Base-by-base conservation (phyloP, 2,797 vertebrate species). In the Myoxocephalus aenaeus region DNA sequence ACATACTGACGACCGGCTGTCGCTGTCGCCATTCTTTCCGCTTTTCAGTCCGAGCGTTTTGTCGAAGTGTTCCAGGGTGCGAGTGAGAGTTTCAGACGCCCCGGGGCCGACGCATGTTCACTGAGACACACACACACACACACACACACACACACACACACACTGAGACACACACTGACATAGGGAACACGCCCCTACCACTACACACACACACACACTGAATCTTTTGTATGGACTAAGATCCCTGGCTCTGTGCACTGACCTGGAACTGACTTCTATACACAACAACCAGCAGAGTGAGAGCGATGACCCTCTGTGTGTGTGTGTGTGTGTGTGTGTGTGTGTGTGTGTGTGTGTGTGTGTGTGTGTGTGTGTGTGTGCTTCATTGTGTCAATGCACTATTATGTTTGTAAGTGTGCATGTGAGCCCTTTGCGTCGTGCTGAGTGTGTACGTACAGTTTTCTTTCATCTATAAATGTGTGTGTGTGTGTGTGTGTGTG, bases 181-280 rank as follows among this genome's bases (percentile, higher is more conserved):
- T 42, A 73, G 18, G 32, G 32, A n/a, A 61, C 34, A 61, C 59
- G 32, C 56, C 29, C 56, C 73, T 17, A n/a, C 48, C 1, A 18
- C 46, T 9, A 79, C 68, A 68, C 79, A 66, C 76, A 67, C 73
- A 75, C 83, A 70, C 77, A 73, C 63, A 80, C 57, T 75, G 71
- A 73, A 84, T 78, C 87, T 80, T 90, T 91, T 93, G 87, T 92
- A 65, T 79, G 84, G 77, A 85, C 88, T 89, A 83, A 90, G 89
- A 92, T 92, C 88, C 74, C 76, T 67, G 85, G 87, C 86, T 90
- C 86, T 87, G 91, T 82, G 77, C 88, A 64, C 73, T 92, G 91
- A 93, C 92, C 91, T 92, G 92, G 91, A 93, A 92, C 85, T 93
- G 90, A 92, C 91, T 92, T 92, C 89, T 92, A 92, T 92, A 92